phyloP scores from a whole-genome alignment of 2,888 invertebrate species.

The Zygothrica quintamaculata region DNA sequence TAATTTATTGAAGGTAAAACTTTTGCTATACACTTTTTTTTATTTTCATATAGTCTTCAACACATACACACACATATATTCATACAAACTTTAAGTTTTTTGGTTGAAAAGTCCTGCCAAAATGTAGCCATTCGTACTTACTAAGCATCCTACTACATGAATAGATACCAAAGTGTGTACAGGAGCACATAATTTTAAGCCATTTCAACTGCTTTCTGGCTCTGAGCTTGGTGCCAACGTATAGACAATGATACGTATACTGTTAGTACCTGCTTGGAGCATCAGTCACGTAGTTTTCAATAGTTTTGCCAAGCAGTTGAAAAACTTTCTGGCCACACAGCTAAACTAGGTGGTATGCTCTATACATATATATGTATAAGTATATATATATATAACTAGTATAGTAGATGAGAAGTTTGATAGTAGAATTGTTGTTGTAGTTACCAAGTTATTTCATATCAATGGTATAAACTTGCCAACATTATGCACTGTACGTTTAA shows the following conservation, averaged over 20 bases:
- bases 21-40: too few relatives aligned
- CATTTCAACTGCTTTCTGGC: slow-evolving; percentile 62
- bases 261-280: slow-evolving; percentile 58
- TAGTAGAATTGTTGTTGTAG: slow-evolving; percentile 24
- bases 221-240: slow-evolving; percentile 36
- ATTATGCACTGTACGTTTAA: slow-evolving; percentile 23
- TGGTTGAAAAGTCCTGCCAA: background rate
- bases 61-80: too few relatives aligned
- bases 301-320: slow-evolving; percentile 67
- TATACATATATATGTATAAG: background rate
- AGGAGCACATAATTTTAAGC: slow-evolving; percentile 54
- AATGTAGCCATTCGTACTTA: background rate
- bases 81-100: too few relatives aligned
- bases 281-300: slow-evolving; percentile 62
- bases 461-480: background rate
- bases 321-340: slow-evolving; percentile 44
- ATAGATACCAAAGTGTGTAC: slow-evolving; percentile 23
- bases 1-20: too few relatives aligned
- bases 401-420: background rate
- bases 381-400: background rate
- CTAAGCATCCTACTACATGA: slow-evolving; percentile 10
- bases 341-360: slow-evolving; percentile 1
- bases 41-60: too few relatives aligned
- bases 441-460: slow-evolving; percentile 15
- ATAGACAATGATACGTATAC: slow-evolving; percentile 68